Conservation (phyloP, 2,888 invertebrate species). For the Polyommatus iphigenia region DNA sequence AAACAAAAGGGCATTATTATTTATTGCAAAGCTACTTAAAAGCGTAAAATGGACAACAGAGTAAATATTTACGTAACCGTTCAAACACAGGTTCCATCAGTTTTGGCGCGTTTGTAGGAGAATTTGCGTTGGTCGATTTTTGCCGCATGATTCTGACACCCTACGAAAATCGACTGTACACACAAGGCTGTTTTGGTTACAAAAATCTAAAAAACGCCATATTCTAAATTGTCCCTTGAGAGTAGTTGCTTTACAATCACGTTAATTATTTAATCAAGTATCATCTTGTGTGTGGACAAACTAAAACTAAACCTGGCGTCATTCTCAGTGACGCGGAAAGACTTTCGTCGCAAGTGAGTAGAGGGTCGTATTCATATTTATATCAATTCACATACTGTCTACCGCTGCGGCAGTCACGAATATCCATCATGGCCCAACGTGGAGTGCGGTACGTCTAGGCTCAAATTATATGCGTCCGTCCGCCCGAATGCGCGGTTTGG, state of each 20-base stretch:
- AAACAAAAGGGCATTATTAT: slow-evolving; percentile 20
- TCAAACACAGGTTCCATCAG: background rate
- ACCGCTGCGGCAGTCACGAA: too few species aligned
- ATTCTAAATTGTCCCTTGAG: too few species aligned
- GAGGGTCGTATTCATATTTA: too few species aligned
- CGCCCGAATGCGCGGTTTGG: too few species aligned
- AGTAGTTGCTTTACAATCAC: background rate
- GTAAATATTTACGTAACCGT: slow-evolving; percentile 14
- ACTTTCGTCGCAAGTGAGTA: too few species aligned
- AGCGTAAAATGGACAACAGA: slow-evolving; percentile 15
- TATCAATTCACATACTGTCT: too few species aligned
- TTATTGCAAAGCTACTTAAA: slow-evolving; percentile 9
- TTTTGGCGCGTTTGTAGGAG: background rate
- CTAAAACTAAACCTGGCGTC: too few species aligned
- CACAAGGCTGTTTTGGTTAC: background rate
- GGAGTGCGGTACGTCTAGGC: too few species aligned
- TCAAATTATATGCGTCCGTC: too few species aligned
- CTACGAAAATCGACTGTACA: too few species aligned
- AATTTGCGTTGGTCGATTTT: background rate
- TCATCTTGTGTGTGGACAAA: background rate
- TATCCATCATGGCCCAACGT: too few species aligned
- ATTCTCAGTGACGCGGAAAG: too few species aligned
- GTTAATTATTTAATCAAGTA: background rate
- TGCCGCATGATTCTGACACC: background rate
- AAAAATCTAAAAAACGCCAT: background rate